phyloP scores from a whole-genome alignment of 2,888 invertebrate genomes.

The Papilio gigon region DNA sequence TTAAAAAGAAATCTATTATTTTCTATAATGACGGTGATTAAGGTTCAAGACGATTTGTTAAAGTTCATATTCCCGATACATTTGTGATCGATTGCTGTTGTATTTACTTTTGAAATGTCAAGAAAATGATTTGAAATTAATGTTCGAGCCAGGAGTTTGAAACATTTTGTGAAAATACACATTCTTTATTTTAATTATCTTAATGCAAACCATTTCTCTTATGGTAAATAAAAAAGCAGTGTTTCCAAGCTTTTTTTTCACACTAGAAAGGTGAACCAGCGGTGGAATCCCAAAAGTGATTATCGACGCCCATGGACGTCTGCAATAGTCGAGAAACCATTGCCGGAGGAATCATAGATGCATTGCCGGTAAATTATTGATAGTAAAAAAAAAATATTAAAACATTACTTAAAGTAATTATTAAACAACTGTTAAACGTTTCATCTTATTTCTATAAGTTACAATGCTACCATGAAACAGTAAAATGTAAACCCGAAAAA shows the following conservation, averaged over 20 bases:
- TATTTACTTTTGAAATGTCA: conserved; percentile 50
- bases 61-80: conserved; percentile 34
- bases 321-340: too few relatives aligned
- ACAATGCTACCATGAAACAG: background rate
- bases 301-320: too few relatives aligned
- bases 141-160: conserved; percentile 16
- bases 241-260: too few relatives aligned
- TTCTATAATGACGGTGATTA: conserved; percentile 32
- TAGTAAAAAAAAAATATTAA: too few relatives aligned
- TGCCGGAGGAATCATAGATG: too few relatives aligned
- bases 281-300: too few relatives aligned
- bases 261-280: too few relatives aligned
- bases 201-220: too few relatives aligned
- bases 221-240: too few relatives aligned
- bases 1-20: conserved; percentile 22
- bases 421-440: background rate
- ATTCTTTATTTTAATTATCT: too few relatives aligned
- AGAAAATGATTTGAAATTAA: conserved; percentile 33
- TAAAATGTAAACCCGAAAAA: background rate
- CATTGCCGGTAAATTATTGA: too few relatives aligned
- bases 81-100: conserved; percentile 36
- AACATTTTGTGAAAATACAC: conserved; percentile 1
- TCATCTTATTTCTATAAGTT: background rate
- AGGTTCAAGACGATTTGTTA: conserved; percentile 31
- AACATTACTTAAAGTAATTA: background rate